Percentiles rank a stretch among this genome's conserved stretches.
phyloP scores from a whole-genome alignment of 2,113 vertebrate species.

The Noctilio leporinus region DNA sequence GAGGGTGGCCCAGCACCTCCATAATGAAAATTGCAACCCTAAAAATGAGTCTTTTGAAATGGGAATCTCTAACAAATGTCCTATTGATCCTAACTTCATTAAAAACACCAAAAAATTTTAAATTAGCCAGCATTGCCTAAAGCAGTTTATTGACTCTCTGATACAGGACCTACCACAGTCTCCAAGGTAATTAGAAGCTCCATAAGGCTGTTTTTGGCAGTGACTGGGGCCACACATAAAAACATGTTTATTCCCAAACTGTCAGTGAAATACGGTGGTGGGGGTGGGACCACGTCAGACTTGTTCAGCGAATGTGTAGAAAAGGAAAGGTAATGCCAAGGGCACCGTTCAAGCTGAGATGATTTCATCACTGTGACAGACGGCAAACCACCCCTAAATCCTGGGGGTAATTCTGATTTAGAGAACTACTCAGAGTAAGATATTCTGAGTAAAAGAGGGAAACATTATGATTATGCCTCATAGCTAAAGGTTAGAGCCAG shows the following conservation, averaged over 20 bases:
- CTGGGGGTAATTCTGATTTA: background rate
- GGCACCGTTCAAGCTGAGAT: background rate
- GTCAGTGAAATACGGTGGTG: slow-evolving; percentile 11
- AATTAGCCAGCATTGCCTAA: slow-evolving; percentile 36
- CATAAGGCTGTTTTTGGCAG: slow-evolving; percentile 63
- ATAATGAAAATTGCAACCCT: background rate
- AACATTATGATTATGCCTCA: background rate
- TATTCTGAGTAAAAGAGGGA: background rate
- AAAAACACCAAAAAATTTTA: slow-evolving; percentile 41
- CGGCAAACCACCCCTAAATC: background rate
- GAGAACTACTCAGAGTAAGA: background rate
- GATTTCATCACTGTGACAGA: background rate
- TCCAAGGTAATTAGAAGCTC: slow-evolving; percentile 59
- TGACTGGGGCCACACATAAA: slow-evolving; percentile 50
- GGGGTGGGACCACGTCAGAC: background rate
- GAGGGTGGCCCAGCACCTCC: background rate
- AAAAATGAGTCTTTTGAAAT: background rate
- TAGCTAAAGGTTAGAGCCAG: background rate
- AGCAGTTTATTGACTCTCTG: slow-evolving; percentile 39
- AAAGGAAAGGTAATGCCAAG: background rate
- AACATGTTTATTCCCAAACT: slow-evolving; percentile 61
- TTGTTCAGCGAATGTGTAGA: rapidly evolving
- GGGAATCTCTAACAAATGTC: slow-evolving; percentile 13
- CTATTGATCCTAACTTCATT: slow-evolving; percentile 34
- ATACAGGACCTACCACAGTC: slow-evolving; percentile 63